Conservation (phyloP, 2,888 invertebrate genomes). For the Desoria tigrina region DNA sequence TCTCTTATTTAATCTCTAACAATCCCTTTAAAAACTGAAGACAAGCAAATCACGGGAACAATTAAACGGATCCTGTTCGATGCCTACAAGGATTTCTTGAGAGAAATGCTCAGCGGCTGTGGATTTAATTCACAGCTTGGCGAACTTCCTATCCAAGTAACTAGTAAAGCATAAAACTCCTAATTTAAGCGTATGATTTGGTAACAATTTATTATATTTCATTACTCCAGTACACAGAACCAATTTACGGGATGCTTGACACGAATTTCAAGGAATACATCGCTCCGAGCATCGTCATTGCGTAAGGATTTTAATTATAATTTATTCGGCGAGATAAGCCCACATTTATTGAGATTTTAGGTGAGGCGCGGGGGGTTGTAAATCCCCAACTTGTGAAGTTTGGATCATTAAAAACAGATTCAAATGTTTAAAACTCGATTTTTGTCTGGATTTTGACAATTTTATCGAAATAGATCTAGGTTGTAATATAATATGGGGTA, state of each 20-base stretch:
- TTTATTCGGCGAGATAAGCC: no score
- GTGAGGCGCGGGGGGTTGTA: no score
- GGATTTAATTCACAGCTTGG: constrained; percentile 29
- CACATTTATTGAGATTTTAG: no score
- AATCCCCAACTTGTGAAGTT: no score
- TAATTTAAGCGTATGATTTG: no score
- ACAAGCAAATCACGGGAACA: constrained; percentile 35
- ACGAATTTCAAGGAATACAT: constrained; percentile 96
- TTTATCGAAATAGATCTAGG: no score
- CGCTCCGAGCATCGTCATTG: constrained; percentile 70
- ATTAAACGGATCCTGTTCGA: constrained; percentile 35
- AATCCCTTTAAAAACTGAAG: not conserved
- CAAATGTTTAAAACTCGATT: no score
- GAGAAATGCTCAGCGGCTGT: constrained; percentile 31
- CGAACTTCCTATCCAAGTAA: constrained; percentile 36
- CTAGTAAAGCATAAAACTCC: no score
- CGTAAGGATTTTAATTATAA: no score
- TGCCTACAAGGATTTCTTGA: constrained; percentile 34
- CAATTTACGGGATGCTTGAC: constrained; percentile 55
- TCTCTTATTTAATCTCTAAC: not conserved
- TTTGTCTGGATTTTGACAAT: no score
- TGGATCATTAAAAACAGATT: no score
- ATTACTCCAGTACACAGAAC: constrained; percentile 8
- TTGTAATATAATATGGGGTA: no score
- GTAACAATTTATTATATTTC: not conserved